A percentile compares a stretch with the other conserved stretches of the same genome.
These are phyloP conservation scores for Coenobita brevimanus DNA, from an alignment of 1,140 invertebrate genomes.

Conservation along the genomic window DNA sequence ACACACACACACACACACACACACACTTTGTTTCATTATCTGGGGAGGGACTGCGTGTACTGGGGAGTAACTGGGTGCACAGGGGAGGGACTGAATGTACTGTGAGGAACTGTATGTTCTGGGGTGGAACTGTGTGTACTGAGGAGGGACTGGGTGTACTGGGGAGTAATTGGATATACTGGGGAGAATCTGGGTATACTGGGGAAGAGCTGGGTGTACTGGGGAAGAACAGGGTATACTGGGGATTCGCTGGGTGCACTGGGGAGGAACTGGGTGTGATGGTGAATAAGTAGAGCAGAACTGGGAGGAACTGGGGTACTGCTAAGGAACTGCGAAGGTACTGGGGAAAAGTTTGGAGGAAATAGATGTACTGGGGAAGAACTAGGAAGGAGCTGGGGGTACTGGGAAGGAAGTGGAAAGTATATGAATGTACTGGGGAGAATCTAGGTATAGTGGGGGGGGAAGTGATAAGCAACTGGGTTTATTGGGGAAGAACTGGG, in stretches of 20 bases:
- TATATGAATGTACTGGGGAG: background rate
- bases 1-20: background rate
- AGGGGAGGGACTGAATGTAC: too few species aligned
- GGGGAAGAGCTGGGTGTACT: background rate
- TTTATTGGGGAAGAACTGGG: too few species aligned
- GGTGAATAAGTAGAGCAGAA: too few species aligned
- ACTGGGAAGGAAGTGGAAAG: background rate
- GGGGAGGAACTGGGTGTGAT: too few species aligned
- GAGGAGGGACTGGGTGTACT: background rate
- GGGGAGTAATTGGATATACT: background rate
- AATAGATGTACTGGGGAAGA: background rate
- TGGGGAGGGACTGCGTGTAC: too few species aligned
- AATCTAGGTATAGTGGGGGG: background rate
- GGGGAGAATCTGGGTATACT: background rate
- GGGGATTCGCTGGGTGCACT: too few species aligned
- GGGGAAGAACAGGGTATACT: too few species aligned
- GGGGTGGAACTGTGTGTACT: too few species aligned
- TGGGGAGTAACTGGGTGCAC: too few species aligned
- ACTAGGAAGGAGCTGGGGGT: background rate
- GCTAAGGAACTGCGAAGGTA: background rate
- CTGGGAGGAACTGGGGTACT: background rate
- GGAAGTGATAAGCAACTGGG: background rate
- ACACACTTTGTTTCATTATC: background rate
- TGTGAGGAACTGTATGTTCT: background rate
- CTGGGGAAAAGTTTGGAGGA: background rate